These are phyloP conservation scores for Neogobius melanostomus DNA, from an alignment of 2,113 vertebrate genomes.

Conservation along the genomic window DNA sequence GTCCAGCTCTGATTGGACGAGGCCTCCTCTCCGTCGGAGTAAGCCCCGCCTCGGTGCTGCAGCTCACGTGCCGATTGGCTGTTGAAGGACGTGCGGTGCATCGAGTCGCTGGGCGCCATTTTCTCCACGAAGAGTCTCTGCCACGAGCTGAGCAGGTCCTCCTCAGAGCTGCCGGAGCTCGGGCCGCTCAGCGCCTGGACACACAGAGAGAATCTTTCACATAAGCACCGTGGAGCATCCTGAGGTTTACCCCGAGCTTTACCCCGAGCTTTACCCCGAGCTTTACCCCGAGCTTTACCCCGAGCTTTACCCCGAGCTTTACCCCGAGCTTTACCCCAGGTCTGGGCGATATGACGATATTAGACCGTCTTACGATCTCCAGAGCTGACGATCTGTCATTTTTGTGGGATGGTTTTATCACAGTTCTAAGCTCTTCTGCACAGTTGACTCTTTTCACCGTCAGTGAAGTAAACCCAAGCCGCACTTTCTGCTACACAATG, in stretches of 20 bases:
- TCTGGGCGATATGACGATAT: too few relatives aligned
- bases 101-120: constrained; percentile 76
- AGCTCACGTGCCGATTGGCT: constrained; percentile 82
- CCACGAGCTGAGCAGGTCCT: constrained; percentile 93
- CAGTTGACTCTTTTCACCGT: too few relatives aligned
- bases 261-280: too few relatives aligned
- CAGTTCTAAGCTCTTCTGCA: too few relatives aligned
- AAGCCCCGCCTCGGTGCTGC: constrained; percentile 71
- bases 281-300: neutral
- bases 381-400: too few relatives aligned
- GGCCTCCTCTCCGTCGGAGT: constrained; percentile 83
- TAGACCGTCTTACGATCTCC: too few relatives aligned
- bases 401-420: too few relatives aligned
- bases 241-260: neutral
- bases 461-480: too few relatives aligned
- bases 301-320: neutral
- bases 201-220: too few relatives aligned
- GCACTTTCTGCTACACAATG: too few relatives aligned
- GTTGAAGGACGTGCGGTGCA: constrained; percentile 86
- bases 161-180: constrained; percentile 90
- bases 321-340: too few relatives aligned
- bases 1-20: constrained; percentile 83
- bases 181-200: constrained; percentile 76
- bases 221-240: too few relatives aligned
- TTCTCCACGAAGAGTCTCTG: constrained; percentile 95